Evolutionary conservation across 2,888 invertebrate genomes (phyloP), one percentile per base, ranked within the genome.

Genomic region (Leptarthrus brevirostris): DNA sequence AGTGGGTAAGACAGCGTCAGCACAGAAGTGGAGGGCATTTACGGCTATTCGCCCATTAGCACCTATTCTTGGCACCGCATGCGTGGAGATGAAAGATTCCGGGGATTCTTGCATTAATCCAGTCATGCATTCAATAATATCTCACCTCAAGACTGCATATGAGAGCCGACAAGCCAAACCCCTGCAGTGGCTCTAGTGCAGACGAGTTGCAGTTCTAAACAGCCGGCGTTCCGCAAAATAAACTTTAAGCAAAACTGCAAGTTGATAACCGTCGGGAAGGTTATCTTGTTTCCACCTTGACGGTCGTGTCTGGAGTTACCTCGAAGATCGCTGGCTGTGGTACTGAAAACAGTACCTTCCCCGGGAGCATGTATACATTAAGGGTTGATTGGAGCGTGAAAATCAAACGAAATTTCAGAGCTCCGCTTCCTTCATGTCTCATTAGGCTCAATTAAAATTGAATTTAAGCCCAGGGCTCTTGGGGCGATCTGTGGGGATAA

Each of bases 331-430:
- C 20, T 20, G 14, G 24, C 47, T 66, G 47, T 26, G 66, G 5
- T 8, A 6, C 12, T 2, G 14, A 47, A 16, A 44, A 8, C 24
- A 26, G 18, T 36, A 6, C 66, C 66, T 16, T 26, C 22, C 16
- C 8, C 14, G 47, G 26, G 34, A 12, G 14, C 36, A 36, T n/a
- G 24, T 36, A 66, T 26, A 44, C 26, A 36, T 47, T 47, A 44
- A 47, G 66, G 66, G 47, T 66, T 66, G 66, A 66, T 66, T 66
- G 66, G 49, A 66, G 66, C 66, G 47, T 66, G 66, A 66, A 66
- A 66, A 66, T 66, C 66, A 66, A 47, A 66, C 66, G 66, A 66
- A 61, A 47, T 66, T 47, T 49, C 26, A 66, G 26, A 66, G 47
- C 66, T 24, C 26, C 47, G 66, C 47, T 66, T 44, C 66, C 47